These are phyloP conservation scores for Junonia oenone DNA, from an alignment of 2,888 invertebrate species.

Conservation along the genomic window DNA sequence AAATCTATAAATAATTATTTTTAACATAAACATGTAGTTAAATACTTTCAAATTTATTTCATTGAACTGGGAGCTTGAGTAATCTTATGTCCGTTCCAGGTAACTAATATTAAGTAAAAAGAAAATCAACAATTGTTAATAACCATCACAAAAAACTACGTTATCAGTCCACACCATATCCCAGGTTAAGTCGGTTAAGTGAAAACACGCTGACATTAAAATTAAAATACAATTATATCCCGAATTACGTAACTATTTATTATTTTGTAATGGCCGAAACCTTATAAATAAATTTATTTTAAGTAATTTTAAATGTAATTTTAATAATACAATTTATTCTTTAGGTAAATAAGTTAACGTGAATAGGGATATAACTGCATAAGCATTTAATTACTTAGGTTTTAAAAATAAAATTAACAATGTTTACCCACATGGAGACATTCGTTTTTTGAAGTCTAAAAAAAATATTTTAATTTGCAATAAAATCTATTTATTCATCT, in stretches of 20 bases:
- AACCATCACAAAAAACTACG: conserved; percentile 4
- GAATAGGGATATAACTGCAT: not conserved
- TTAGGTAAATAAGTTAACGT: not conserved
- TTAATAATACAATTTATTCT: not conserved
- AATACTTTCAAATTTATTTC: no score
- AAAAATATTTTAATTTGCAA: no score
- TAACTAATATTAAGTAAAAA: no score
- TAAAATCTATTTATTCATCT: no score
- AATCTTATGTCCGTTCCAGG: no score
- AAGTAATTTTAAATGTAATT: not conserved
- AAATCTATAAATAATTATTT: no score
- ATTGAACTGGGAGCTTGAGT: no score
- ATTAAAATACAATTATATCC: no score
- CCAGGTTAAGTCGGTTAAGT: conserved; percentile 20
- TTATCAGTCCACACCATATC: conserved; percentile 33
- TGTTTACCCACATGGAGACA: not conserved
- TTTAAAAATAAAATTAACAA: not conserved
- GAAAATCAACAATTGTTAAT: not conserved
- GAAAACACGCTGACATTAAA: not conserved
- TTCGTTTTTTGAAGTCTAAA: no score
- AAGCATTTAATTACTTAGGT: not conserved
- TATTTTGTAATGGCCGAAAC: not conserved
- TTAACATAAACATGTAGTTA: no score
- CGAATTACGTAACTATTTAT: no score
- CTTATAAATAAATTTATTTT: not conserved